These are phyloP conservation scores for Dryobates pubescens DNA, from an alignment of 2,797 vertebrate genomes.

Conservation along the genomic window DNA sequence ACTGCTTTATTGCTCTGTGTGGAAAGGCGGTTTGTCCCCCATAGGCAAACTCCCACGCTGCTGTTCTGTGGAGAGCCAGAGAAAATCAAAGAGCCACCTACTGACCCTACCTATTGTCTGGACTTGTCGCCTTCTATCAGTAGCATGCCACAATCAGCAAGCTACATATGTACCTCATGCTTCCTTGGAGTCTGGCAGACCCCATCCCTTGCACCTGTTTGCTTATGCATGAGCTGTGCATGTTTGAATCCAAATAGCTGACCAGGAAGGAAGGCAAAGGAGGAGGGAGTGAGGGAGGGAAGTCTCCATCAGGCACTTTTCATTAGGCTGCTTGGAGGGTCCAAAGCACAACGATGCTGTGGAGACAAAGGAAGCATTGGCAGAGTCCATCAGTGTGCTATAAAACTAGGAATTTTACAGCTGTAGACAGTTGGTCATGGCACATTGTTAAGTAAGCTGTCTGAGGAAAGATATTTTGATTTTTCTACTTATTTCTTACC, in stretches of 20 bases:
- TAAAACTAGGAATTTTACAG: neutral
- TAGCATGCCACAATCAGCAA: slow-evolving; percentile 72
- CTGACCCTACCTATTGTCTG: slow-evolving; percentile 80
- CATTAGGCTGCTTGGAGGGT: neutral
- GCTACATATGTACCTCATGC: slow-evolving; percentile 80
- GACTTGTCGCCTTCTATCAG: slow-evolving; percentile 78
- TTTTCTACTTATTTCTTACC: neutral
- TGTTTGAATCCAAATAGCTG: slow-evolving; percentile 74
- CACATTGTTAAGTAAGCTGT: neutral
- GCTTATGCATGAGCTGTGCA: slow-evolving; percentile 81
- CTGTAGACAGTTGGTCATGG: neutral
- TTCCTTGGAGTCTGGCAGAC: slow-evolving; percentile 74
- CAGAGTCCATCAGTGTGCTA: neutral
- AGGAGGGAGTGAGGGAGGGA: neutral
- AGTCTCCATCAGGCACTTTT: slow-evolving; percentile 34
- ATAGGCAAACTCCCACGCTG: slow-evolving; percentile 61
- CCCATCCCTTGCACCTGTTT: slow-evolving; percentile 80
- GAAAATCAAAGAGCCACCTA: slow-evolving; percentile 81
- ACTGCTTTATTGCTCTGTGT: neutral
- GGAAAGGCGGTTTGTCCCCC: slow-evolving; percentile 24
- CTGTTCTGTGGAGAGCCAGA: slow-evolving; percentile 62
- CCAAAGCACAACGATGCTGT: neutral
- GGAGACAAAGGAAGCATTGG: neutral
- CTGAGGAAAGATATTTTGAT: neutral
- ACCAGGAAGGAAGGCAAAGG: neutral